These are phyloP conservation scores for Zingel zingel DNA, from an alignment of 2,113 vertebrate genomes.

Conservation along the genomic window DNA sequence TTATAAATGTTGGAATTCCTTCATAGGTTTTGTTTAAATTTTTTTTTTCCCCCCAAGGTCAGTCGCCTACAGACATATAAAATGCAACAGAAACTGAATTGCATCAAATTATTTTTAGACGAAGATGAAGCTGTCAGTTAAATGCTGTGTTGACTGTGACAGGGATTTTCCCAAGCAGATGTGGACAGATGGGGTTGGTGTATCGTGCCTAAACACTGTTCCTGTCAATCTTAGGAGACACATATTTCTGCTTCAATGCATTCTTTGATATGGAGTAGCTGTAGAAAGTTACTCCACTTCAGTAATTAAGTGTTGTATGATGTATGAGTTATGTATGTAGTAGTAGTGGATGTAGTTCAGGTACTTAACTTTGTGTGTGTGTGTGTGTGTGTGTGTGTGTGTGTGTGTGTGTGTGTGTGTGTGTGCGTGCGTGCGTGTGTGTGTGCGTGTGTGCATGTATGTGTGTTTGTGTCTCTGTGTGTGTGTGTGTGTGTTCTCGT, in stretches of 20 bases:
- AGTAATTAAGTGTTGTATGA: not conserved
- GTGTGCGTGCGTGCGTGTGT: too few relatives aligned
- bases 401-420: too few relatives aligned
- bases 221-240: constrained; percentile 41
- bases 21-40: not conserved
- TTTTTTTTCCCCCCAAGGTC: not conserved
- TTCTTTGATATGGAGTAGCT: constrained; percentile 1
- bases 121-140: not conserved
- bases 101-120: not conserved
- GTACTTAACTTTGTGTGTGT: not conserved
- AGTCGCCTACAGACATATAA: not conserved
- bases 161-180: constrained; percentile 24
- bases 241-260: constrained; percentile 3
- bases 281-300: not conserved
- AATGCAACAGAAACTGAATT: not conserved
- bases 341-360: too few relatives aligned
- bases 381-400: constrained; percentile 30
- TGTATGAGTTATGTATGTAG: not conserved
- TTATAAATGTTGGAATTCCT: not conserved
- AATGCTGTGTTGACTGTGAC: constrained; percentile 14
- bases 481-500: too few relatives aligned
- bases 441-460: too few relatives aligned
- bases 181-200: constrained; percentile 43
- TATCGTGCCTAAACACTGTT: constrained; percentile 1
- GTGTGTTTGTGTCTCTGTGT: too few relatives aligned